These are phyloP conservation scores for Lathamus discolor DNA, from an alignment of 2,113 vertebrate species.

Conservation along the genomic window DNA sequence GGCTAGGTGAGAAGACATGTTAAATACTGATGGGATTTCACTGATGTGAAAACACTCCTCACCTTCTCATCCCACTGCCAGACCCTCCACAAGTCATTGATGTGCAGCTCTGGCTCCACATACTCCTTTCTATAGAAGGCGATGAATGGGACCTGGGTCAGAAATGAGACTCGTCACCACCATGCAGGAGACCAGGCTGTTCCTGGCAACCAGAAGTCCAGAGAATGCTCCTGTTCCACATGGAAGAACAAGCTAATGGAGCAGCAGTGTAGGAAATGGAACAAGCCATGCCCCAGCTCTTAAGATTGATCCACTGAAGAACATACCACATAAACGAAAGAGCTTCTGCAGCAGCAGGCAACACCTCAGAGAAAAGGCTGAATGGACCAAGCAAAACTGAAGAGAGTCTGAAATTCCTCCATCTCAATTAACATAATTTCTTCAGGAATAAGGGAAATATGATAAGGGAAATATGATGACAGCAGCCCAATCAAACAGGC, in stretches of 20 bases:
- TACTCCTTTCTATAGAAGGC: slow-evolving; percentile 99
- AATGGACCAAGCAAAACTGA: neutral
- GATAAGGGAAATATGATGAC: rapidly evolving
- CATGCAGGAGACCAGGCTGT: neutral
- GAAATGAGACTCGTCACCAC: slow-evolving; percentile 29
- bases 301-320: neutral
- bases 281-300: neutral
- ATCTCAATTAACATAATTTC: neutral
- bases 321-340: neutral
- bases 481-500: neutral
- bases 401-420: neutral
- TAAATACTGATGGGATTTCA: neutral
- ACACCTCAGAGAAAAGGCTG: neutral
- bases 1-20: neutral
- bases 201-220: neutral
- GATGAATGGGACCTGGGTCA: slow-evolving; percentile 92
- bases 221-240: neutral
- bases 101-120: slow-evolving; percentile 95
- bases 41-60: neutral
- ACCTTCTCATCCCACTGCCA: slow-evolving; percentile 99
- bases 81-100: slow-evolving; percentile 97
- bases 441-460: neutral
- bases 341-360: neutral
- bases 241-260: neutral
- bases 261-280: neutral